Conservation (phyloP, 2,888 invertebrate species). For the Chydorus sphaericus region DNA sequence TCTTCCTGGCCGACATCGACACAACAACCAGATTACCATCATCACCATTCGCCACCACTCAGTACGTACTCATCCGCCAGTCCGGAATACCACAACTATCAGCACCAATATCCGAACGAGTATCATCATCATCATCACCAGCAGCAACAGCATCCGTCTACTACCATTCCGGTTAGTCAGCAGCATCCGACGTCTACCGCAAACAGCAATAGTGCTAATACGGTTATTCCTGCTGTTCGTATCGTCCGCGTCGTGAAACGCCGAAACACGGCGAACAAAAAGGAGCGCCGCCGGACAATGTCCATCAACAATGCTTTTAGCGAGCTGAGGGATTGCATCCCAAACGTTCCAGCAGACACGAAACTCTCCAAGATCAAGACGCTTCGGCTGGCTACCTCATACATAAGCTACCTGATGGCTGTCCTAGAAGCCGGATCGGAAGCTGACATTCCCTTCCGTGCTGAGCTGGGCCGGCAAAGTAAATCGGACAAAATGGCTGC, state of each 20-base stretch:
- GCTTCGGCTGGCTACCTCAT: slow-evolving; percentile 75
- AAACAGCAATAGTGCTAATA: no score
- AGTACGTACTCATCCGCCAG: neutral
- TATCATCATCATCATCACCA: neutral
- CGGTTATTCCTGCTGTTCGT: neutral
- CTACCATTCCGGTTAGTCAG: neutral
- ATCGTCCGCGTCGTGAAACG: slow-evolving; percentile 50
- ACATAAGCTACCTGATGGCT: slow-evolving; percentile 81
- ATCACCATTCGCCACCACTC: neutral
- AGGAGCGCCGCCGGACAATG: slow-evolving; percentile 78
- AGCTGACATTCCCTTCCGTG: slow-evolving; percentile 63
- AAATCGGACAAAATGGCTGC: slow-evolving; percentile 17
- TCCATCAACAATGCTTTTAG: slow-evolving; percentile 92
- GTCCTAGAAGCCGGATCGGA: slow-evolving; percentile 69
- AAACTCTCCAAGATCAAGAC: slow-evolving; percentile 92
- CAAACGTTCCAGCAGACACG: slow-evolving; percentile 89
- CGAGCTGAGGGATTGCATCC: slow-evolving; percentile 81
- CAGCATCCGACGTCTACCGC: no score
- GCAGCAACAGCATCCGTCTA: neutral
- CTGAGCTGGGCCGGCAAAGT: slow-evolving; percentile 46
- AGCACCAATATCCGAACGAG: neutral
- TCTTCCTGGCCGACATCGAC: neutral
- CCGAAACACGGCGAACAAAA: slow-evolving; percentile 82
- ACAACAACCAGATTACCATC: neutral
- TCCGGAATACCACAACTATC: neutral